Base-by-base conservation (phyloP, 2,113 vertebrate genomes). In the Phasianus colchicus region DNA sequence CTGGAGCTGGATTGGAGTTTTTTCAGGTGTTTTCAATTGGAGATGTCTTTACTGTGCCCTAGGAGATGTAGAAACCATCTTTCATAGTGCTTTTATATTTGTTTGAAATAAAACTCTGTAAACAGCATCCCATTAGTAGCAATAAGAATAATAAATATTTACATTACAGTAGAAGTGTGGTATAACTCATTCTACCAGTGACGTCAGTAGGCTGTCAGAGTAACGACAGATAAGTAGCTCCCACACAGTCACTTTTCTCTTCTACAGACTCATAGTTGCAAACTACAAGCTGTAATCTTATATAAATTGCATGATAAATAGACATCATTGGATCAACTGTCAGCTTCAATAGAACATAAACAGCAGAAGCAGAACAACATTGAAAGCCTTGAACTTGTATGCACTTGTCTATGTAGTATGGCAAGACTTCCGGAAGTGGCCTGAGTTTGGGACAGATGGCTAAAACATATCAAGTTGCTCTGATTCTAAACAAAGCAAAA, bases 351-450 rank as follows among this genome's bases (percentile, higher is more conserved):
- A 63, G 12, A 34, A 74, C 45, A 60, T 21, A 78, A 88, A 50
- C 5, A 2, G 25, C 60, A 61, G 38, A 43, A 78, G 50, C 36
- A 86, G 57, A 91, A 94, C 42, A 40, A 48, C 11, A 5, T 20
- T 54, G 34, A 18, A 65, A 79, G 32, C 34, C 78, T 45, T 79
- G 24, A 90, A 50, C 12, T 8, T 15, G 6, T 20, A 30, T 0
- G 0, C 9, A 3, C 14, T 43, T 69, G 7, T 50, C 30, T 50
- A 11, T 0, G 1, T 3, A 20, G 10, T 27, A 32, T 60, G 19
- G 34, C 43, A 70, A 34, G 38, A 83, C 2, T 19, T 86, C 29
- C 66, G 43, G 29, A 69, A 32, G 2, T 69, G 18, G 72, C 16
- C 24, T 72, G 8, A 75, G 4, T 85, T 82, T 85, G 60, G 54